Base-by-base conservation (phyloP, 2,888 invertebrate species). In the Pseudolycoriella hygida region DNA sequence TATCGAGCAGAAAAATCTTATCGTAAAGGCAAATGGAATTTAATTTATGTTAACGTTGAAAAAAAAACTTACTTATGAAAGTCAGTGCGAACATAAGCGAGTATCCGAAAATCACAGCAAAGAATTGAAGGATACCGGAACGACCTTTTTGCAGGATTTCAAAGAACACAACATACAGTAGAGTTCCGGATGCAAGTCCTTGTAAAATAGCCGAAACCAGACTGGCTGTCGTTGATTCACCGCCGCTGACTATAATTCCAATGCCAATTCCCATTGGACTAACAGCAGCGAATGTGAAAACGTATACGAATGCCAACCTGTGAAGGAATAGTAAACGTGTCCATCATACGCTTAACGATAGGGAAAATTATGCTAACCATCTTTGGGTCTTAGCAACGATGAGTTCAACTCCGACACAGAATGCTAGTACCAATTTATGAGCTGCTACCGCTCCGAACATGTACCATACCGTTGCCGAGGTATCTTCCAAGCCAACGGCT, bases 101-200 rank as follows among this genome's bases (percentile, higher is more conserved):
- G 60, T 83, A 85, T 46, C 85, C 85, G 18, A 74, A 48, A 4
- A 83, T 54, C 25, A 84, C 74, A 2, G 82, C 72, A 1, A 73
- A 45, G 58, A 73, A 82, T 50, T 81, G 79, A 19, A 71, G 56
- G 17, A 85, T 63, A 5, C 84, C 84, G 12, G 57, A 56, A 43
- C 59, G 58, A 46, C 57, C 58, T 44, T 65, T 66, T 10, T 76
- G 74, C 55, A 94, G 72, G 45, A 94, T 85, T 67, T 96, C 94
- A 63, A 94, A 93, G 69, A 93, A 93, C n/a, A 93, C 90, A 14
- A 96, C 89, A 67, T 93, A 96, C 3, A 96, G 67, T 39, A 96
- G 74, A 0, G 94, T 94, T 12, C 94, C 96, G 40, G 86, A 80
- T 0, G 94, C 93, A 47, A 94, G 66, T 3, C 90, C 92, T 68